Base-by-base conservation (phyloP, 2,888 invertebrate species). In the Alloplasta piceator region DNA sequence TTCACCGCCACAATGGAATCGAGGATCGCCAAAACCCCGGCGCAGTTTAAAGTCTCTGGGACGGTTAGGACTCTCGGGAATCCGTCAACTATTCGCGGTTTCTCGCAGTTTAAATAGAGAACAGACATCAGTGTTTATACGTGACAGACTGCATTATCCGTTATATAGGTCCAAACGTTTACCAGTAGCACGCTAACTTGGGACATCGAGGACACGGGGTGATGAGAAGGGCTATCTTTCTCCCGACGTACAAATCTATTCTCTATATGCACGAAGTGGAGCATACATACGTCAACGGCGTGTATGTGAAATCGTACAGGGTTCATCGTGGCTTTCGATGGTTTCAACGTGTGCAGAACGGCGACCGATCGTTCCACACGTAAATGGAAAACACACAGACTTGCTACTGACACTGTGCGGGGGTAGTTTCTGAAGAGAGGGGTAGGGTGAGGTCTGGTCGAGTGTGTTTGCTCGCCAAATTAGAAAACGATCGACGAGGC, bases 401-500 rank as follows among this genome's bases (percentile, higher is more conserved):
- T 26, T 26, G 26, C 26, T 26, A 26, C 71, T 74, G 72, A 80
- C 67, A 14, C 75, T 67, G 41, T 67, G 76, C 60, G 77, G 38
- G 73, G 26, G 26, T 26, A 26, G 26, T 26, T 26, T 26, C 26
- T 26, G 26, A 70, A 74, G 36, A 41, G 63, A 38, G 16, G 61
- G 60, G 61, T 16, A 6, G 46, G 36, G 60, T 7, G 61, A 52
- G 80, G 84, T 67, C 80, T 82, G 80, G 79, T 82, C 87, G 86
- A 87, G 90, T 90, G 26, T 26, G 91, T 91, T 91, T 91, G 88
- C 89, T 87, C 89, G 88, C 84, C 90, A 91, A 91, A 91, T 91
- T 91, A 91, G 91, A 90, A 91, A 91, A 90, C 90, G 90, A 91
- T 91, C 90, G 91, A 87, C 89, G 88, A 88, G 26, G 86, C 89